phyloP scores from a whole-genome alignment of 2,888 invertebrate species.

The Dinocampus coccinellae region DNA sequence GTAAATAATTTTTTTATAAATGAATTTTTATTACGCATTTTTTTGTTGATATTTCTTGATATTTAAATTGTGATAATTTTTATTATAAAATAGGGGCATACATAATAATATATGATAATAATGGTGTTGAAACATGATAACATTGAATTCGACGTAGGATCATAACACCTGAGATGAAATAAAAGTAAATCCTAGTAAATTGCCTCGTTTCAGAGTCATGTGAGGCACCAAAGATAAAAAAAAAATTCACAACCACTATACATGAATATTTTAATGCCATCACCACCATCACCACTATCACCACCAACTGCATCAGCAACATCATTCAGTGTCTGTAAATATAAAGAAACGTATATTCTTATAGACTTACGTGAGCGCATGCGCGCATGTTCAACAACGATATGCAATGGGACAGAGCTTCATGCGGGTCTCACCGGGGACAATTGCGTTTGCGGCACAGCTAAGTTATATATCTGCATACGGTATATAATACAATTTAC shows the following conservation, averaged over 20 bases:
- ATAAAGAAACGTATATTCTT: neutral
- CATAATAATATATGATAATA: no score
- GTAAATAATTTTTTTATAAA: constrained; percentile 2
- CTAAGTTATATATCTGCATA: constrained; percentile 49
- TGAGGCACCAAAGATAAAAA: constrained; percentile 1
- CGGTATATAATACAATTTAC: constrained; percentile 57
- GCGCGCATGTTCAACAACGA: constrained; percentile 32
- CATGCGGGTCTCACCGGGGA: constrained; percentile 50
- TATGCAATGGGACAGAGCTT: constrained; percentile 35
- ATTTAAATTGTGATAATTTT: no score
- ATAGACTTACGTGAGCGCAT: neutral
- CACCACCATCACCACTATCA: neutral
- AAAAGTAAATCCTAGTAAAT: constrained; percentile 48
- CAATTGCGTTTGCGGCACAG: constrained; percentile 63
- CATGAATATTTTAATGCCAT: neutral
- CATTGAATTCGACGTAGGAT: constrained; percentile 19
- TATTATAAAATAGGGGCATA: no score
- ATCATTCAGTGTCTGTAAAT: neutral
- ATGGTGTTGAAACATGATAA: constrained; percentile 20
- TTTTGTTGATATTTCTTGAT: neutral
- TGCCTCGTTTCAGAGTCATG: constrained; percentile 40
- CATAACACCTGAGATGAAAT: constrained; percentile 19
- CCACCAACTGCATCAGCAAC: neutral
- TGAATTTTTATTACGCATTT: constrained; percentile 1
- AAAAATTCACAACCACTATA: neutral